A percentile compares a stretch with the other conserved stretches of the same genome.
Evolutionary conservation across 64 coral and sea anemone genomes (phyloP).

Genomic region (Montipora cactus): DNA sequence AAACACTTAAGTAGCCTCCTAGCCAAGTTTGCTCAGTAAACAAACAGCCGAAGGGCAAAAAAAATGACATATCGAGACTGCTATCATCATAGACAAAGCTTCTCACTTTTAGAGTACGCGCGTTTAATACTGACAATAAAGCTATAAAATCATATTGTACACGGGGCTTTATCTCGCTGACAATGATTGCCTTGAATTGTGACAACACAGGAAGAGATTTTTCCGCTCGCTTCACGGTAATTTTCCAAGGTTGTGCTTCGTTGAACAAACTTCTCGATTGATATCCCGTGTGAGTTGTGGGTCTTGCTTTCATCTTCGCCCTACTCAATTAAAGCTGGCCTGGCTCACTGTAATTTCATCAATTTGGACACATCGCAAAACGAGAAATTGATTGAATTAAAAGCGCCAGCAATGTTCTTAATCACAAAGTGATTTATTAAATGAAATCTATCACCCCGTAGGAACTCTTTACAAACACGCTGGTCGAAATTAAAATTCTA

Average conservation of each 20-base stretch:
- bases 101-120: slow-evolving; percentile 39
- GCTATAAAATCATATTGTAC: slow-evolving; percentile 51
- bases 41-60: slow-evolving; percentile 19
- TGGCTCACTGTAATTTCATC: slow-evolving; percentile 78
- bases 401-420: slow-evolving; percentile 63
- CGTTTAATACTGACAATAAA: slow-evolving; percentile 33
- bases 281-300: neutral
- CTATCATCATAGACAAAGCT: slow-evolving; percentile 46
- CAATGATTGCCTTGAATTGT: slow-evolving; percentile 20
- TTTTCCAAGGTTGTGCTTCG: slow-evolving; percentile 30
- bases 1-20: slow-evolving; percentile 15
- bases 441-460: slow-evolving; percentile 67
- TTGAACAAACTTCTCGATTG: slow-evolving; percentile 53
- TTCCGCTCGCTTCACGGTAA: slow-evolving; percentile 39
- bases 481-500: slow-evolving; percentile 89
- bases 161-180: slow-evolving; percentile 26
- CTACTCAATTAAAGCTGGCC: slow-evolving; percentile 63
- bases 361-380: slow-evolving; percentile 74
- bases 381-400: slow-evolving; percentile 78
- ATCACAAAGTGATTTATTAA: slow-evolving; percentile 87
- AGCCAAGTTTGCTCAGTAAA: slow-evolving; percentile 7
- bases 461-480: slow-evolving; percentile 75
- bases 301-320: neutral
- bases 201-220: slow-evolving; percentile 54
- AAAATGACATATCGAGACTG: slow-evolving; percentile 38